Percentiles rank a stretch among this genome's conserved stretches.
Evolutionary conservation across 2,797 vertebrate genomes (phyloP).

Genomic region (Xenops minutus): DNA sequence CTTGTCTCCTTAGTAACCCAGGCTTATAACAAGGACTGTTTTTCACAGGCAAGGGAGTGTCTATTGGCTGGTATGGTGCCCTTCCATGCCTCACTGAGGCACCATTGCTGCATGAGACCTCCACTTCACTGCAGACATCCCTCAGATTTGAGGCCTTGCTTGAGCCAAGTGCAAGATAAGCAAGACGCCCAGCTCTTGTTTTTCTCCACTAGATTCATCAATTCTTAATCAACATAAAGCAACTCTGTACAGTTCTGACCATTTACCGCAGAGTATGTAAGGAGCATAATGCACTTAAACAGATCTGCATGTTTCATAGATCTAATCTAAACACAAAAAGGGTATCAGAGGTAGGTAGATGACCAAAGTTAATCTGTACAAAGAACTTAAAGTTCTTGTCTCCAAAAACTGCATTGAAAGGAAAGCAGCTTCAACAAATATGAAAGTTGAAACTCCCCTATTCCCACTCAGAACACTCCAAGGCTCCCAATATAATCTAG

Average conservation of each 20-base stretch:
- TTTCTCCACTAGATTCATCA: not conserved
- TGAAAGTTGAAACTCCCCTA: not conserved
- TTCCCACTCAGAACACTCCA: not conserved
- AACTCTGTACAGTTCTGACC: not conserved
- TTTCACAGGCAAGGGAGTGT: fast-evolving
- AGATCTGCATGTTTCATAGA: not conserved
- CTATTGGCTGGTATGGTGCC: too few relatives aligned
- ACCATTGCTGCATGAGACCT: not conserved
- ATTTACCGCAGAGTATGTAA: not conserved
- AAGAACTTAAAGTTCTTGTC: not conserved
- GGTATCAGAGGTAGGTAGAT: not conserved
- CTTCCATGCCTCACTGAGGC: too few relatives aligned
- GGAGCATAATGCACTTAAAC: not conserved
- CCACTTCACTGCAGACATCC: not conserved
- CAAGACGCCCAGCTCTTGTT: not conserved
- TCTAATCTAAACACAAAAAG: not conserved
- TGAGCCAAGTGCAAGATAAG: not conserved
- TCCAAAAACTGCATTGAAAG: not conserved
- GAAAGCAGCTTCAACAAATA: not conserved
- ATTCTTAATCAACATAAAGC: not conserved
- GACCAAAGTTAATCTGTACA: not conserved
- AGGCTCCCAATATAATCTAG: not conserved
- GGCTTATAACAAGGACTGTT: fast-evolving
- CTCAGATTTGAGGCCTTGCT: not conserved
- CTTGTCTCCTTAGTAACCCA: too few relatives aligned